Evolutionary conservation across 2,113 vertebrate genomes (phyloP).

Genomic region (Xenopus laevis): DNA sequence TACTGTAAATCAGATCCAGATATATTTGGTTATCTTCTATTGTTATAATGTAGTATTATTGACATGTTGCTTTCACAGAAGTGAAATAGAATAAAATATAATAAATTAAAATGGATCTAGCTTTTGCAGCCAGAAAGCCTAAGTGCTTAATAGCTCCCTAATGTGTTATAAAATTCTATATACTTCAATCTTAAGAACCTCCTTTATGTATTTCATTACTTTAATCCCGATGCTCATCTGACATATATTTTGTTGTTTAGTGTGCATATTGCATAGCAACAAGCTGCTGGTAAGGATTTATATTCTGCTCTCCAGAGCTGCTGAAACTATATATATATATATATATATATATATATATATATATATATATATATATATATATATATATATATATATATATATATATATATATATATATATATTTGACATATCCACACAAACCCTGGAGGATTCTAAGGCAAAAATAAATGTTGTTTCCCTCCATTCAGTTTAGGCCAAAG

Average conservation of each 20-base stretch:
- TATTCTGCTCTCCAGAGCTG: neutral
- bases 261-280: neutral
- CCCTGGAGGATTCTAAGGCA: too few relatives aligned
- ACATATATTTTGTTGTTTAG: neutral
- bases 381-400: too few relatives aligned
- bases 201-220: constrained; percentile 6
- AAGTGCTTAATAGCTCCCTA: constrained; percentile 12
- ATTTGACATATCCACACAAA: too few relatives aligned
- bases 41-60: neutral
- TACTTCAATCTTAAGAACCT: constrained; percentile 17
- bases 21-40: too few relatives aligned
- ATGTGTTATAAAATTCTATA: constrained; percentile 15
- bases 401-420: too few relatives aligned
- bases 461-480: too few relatives aligned
- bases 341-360: too few relatives aligned
- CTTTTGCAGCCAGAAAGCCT: neutral
- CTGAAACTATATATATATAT: too few relatives aligned
- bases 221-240: neutral
- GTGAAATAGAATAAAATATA: neutral
- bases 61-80: neutral
- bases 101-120: neutral
- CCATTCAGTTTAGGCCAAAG: too few relatives aligned
- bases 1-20: too few relatives aligned
- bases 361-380: too few relatives aligned
- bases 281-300: neutral